phyloP scores from a whole-genome alignment of 2,797 vertebrate genomes.

The Miichthys miiuy region DNA sequence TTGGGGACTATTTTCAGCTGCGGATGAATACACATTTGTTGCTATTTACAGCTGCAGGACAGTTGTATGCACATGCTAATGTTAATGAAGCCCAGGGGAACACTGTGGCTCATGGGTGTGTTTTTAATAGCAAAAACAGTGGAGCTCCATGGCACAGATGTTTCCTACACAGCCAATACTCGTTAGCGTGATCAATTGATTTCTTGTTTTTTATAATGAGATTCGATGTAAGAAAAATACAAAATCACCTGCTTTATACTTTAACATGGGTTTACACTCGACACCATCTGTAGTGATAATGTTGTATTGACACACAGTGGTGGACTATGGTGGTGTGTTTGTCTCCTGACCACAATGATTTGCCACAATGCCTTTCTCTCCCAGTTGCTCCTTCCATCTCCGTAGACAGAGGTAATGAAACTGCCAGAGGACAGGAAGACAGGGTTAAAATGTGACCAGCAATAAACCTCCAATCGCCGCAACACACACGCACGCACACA shows the following conservation, averaged over 20 bases:
- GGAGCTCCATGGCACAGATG: background rate
- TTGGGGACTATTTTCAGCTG: background rate
- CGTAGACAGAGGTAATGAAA: constrained; percentile 48
- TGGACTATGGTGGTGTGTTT: background rate
- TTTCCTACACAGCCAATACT: background rate
- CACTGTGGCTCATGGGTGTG: background rate
- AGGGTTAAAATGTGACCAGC: constrained; percentile 75
- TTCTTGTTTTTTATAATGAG: background rate
- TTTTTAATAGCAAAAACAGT: no score
- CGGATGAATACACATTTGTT: no score
- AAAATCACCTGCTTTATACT: background rate
- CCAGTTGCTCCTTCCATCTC: constrained; percentile 21
- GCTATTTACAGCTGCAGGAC: background rate
- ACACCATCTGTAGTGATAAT: background rate
- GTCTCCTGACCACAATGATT: constrained; percentile 1
- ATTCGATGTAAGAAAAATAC: background rate
- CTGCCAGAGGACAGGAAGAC: constrained; percentile 56
- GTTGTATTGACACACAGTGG: background rate
- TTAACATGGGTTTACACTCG: background rate
- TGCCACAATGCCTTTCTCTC: background rate
- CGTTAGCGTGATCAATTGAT: no score
- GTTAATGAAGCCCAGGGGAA: background rate
- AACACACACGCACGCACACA: constrained; percentile 24
- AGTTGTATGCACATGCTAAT: background rate
- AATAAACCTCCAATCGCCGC: constrained; percentile 44